Conservation (phyloP, 2,797 vertebrate species). For the Momotus momota region DNA sequence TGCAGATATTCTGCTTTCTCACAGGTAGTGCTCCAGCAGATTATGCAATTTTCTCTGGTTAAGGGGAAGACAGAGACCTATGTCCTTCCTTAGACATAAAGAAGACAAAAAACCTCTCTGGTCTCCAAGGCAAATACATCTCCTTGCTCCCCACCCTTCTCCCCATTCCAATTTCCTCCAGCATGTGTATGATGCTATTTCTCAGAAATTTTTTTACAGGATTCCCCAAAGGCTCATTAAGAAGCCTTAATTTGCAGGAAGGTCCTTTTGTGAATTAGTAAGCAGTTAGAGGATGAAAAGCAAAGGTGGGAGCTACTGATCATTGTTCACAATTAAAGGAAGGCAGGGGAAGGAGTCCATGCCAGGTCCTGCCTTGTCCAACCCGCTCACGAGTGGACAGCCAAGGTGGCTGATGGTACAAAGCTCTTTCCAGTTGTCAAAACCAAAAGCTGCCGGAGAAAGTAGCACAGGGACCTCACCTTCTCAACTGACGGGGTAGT, state of each 20-base stretch:
- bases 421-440: not conserved
- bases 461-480: not conserved
- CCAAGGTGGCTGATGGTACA: not conserved
- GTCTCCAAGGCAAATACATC: not conserved
- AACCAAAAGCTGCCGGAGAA: not conserved
- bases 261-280: not conserved
- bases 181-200: not conserved
- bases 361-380: not conserved
- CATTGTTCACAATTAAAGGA: slow-evolving; percentile 12
- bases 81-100: not conserved
- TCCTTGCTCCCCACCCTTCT: not conserved
- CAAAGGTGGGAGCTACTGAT: slow-evolving; percentile 1
- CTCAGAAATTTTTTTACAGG: not conserved
- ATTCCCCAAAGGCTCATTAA: not conserved
- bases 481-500: not conserved
- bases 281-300: slow-evolving; percentile 7
- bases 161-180: not conserved
- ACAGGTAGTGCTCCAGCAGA: not conserved
- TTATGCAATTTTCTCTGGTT: not conserved
- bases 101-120: not conserved
- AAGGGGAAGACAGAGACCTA: not conserved
- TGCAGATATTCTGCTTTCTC: not conserved
- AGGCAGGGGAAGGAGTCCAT: not conserved
- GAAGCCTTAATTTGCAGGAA: not conserved
- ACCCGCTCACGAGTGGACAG: not conserved